Evolutionary conservation across 2,113 vertebrate species (phyloP).

Genomic region (Heptranchias perlo): DNA sequence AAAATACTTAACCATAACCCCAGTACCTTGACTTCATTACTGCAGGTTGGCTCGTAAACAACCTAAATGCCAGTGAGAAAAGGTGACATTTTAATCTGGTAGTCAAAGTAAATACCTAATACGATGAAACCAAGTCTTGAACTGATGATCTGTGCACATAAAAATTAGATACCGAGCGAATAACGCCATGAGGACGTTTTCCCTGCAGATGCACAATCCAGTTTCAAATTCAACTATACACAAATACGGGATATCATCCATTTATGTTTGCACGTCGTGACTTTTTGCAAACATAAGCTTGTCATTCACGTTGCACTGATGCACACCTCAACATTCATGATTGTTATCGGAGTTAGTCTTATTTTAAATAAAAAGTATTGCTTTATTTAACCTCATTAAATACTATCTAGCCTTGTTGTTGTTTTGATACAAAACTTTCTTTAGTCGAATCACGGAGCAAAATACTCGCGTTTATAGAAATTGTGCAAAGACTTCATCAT

Average conservation of each 20-base stretch:
- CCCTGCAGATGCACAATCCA: background rate
- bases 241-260: background rate
- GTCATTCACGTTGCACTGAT: background rate
- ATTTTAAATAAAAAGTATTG: background rate
- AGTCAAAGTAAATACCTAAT: background rate
- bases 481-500: background rate
- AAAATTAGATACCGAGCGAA: background rate
- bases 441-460: background rate
- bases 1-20: background rate
- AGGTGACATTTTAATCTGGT: constrained; percentile 35
- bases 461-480: background rate
- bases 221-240: background rate
- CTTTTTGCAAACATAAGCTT: background rate
- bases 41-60: background rate
- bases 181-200: background rate
- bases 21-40: background rate
- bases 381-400: background rate
- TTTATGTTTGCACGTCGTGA: background rate
- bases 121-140: background rate
- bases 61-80: background rate
- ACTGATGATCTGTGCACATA: background rate
- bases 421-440: background rate
- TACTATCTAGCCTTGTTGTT: background rate
- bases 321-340: background rate
- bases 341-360: background rate